Percentiles rank a stretch among this genome's conserved stretches.
phyloP scores from a whole-genome alignment of 1,140 invertebrate species.

The Solenopsis invicta region DNA sequence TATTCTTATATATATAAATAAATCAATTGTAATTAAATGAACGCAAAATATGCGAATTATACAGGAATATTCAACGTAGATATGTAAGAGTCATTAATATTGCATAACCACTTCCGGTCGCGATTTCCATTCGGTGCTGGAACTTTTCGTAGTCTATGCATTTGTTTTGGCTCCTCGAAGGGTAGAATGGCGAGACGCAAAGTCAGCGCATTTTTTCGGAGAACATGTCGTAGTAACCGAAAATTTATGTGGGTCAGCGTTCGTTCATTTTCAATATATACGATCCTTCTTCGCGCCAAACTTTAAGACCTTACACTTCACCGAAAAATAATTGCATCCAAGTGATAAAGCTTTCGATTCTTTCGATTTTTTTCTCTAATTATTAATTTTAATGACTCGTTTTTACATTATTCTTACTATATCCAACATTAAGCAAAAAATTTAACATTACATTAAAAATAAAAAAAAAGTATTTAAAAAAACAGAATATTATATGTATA shows the following conservation, averaged over 20 bases:
- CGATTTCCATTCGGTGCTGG: constrained; percentile 19
- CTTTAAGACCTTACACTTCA: constrained; percentile 21
- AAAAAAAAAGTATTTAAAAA: not conserved
- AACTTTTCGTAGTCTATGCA: constrained; percentile 18
- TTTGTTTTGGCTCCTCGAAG: constrained; percentile 45
- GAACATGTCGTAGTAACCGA: constrained; percentile 39
- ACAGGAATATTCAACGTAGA: not conserved
- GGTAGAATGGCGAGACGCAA: constrained; percentile 57
- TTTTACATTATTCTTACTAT: not conserved
- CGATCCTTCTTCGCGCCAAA: constrained; percentile 34
- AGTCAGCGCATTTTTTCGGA: constrained; percentile 68
- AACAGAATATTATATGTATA: not conserved
- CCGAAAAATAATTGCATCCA: constrained; percentile 6
- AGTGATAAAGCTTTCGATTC: not conserved
- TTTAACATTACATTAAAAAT: not conserved
- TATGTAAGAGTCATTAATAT: constrained; percentile 33
- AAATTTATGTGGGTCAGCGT: constrained; percentile 67
- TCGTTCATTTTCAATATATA: constrained; percentile 53
- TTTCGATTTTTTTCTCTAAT: not conserved
- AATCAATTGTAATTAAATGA: constrained; percentile 3
- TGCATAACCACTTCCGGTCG: constrained; percentile 17
- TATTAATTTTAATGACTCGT: not conserved
- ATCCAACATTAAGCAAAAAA: not conserved
- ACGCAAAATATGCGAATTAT: not conserved
- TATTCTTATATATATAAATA: not conserved